Evolutionary conservation across 2,888 invertebrate genomes (phyloP), one percentile per base, ranked within the genome.

Genomic region (Heliothis peltigera): DNA sequence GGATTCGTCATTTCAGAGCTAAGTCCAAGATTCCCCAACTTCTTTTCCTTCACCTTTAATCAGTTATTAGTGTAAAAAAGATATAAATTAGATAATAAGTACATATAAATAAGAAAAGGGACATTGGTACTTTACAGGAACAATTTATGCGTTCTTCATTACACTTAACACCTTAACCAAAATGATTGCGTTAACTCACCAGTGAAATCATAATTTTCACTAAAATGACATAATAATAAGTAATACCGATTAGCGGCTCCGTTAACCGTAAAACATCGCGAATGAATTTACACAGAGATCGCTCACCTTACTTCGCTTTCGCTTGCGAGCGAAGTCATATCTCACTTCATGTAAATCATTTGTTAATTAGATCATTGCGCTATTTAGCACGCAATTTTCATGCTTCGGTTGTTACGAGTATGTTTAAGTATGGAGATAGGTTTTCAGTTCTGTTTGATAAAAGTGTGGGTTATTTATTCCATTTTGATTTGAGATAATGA

Each of bases 141-240:
- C 21, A 25, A 25, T n/a, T n/a, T n/a, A n/a, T 39, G 32, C n/a
- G n/a, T n/a, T 15, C 15, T 35, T 15, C 4, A 39, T 39, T 48
- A 39, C 21, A 52, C 7, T 43, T 3, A 35, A 21, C 35, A 69
- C 4, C 10, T 1, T 10, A 52, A 69, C 52, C 19, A 2, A 25
- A 43, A n/a, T 15, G 47, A 5, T 47, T 8, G 19, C 15, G 39
- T 15, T 25, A 53, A 52, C 22, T 21, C 18, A 61, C 35, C 58
- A 75, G 68, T 65, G 75, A 79, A 79, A 79, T 79, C 75, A 74
- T 58, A 63, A 60, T 79, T 79, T 76, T 74, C 77, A 51, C 70
- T 70, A 5, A 17, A 69, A 75, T 85, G 79, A 84, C 78, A 81
- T 80, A 83, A 85, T 84, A 80, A 79, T 82, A 80, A 81, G 77